Base-by-base conservation (phyloP, 2,888 invertebrate genomes). In the Pterostichus niger region DNA sequence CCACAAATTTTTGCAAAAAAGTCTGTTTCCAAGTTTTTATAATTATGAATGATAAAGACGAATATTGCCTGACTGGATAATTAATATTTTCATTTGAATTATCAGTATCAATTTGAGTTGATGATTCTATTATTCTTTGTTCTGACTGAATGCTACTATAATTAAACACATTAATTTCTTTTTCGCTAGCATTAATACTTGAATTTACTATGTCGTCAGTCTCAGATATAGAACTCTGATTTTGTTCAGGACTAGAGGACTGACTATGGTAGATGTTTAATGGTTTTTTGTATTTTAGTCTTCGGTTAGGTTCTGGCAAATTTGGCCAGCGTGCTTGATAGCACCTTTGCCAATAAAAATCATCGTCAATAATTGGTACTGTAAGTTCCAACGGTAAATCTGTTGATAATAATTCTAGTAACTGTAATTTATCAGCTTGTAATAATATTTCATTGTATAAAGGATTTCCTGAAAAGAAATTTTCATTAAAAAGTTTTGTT, bases 331-430 rank as follows among this genome's bases (percentile, higher is more conserved):
- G 86, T 71, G 85, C 82, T 13, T 86, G 17, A 77, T 86, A 89
- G 83, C 88, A 88, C 84, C 87, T 86, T 84, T 87, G 86, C 89
- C 89, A 89, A 83, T 88, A 89, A 68, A 87, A 83, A 83, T 88
- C 88, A 68, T 88, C 87, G 11, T 86, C 71, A 31, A 89, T 88
- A 83, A 86, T 85, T 61, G 87, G 85, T 35, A 89, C 86, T 5
- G 88, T 87, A 33, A 89, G 76, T 68, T 85, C 84, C 33, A 88
- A 84, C 0, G 88, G 88, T 59, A 89, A 84, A 83, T 86, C 85
- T n/a, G 86, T 86, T 49, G 88, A 86, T 73, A 89, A 84, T 35
- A 87, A 84, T 78, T 88, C 88, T 64, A 89, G 78, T 10, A 89
- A 84, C 11, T 85, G 76, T 80, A 86, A 85, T 83, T 85, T 86